Base-by-base conservation (phyloP, 2,797 vertebrate species). In the Lutjanus campechanus region DNA sequence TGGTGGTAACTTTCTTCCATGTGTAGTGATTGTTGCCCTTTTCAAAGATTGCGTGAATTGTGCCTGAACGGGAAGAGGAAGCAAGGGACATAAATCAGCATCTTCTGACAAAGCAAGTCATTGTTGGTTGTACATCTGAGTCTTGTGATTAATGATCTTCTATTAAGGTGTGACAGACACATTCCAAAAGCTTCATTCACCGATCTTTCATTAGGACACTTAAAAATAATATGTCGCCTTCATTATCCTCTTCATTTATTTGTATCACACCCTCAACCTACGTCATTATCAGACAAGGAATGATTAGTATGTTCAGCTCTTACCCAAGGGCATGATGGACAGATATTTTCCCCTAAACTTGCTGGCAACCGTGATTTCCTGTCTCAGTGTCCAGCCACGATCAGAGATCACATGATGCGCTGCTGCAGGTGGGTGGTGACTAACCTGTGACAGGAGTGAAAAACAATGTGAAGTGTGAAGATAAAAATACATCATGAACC, bases 301-400 rank as follows among this genome's bases (percentile, higher is more conserved):
- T 44, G 47, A 3, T 41, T 5, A 0, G 3, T 1, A 44, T 56
- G 19, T 16, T 55, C 0, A 1, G 1, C 4, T 19, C 82, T 83
- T 81, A 95, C 94, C 94, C 77, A 95, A 91, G 1, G 98, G 98
- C 98, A 99, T 99, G 79, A 99, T 97, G 67, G 98, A 99, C 69
- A 99, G 96, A 82, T 99, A 99, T 96, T 99, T 99, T 1, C 98
- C 98, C 36, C 98, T 94, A 83, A 99, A 99, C 76, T 99, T 99
- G 97, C 98, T 99, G 90, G 98, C 98, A 84, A 99, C 97, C 20
- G 97, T 97, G 55, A 99, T 99, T 82, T 99, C 98, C 87, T 99
- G 98, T 47, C 96, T 96, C 69, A 99, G 91, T 0, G 96, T 97
- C 98, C 98, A 99, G 70, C 98, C 98, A 0, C 97, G 94, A 75